Conservation (phyloP, 2,888 invertebrate species). For the Pristionchus arcanus region DNA sequence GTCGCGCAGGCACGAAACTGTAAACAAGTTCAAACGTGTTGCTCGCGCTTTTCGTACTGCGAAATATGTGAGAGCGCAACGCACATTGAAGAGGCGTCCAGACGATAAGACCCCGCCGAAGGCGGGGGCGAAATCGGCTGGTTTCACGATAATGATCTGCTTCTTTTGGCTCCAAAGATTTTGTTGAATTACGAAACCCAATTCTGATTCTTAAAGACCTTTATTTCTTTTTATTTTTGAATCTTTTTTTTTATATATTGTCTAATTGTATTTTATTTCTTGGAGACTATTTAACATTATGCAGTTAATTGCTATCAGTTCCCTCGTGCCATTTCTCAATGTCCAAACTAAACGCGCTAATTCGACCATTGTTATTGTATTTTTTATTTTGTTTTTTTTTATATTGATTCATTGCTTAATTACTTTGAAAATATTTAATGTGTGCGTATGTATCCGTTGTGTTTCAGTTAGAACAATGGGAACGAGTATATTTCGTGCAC, state of each 20-base stretch:
- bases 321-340: background rate
- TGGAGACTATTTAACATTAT: background rate
- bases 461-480: slow-evolving; percentile 52
- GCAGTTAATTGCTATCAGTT: background rate
- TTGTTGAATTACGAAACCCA: background rate
- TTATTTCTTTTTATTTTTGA: background rate
- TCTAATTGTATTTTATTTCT: background rate
- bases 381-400: background rate
- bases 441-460: background rate
- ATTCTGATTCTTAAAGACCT: background rate
- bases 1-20: too few species aligned
- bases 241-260: background rate
- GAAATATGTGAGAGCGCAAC: too few species aligned
- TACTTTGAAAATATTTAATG: background rate
- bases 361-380: background rate
- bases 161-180: background rate
- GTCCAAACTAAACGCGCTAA: background rate
- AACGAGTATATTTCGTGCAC: slow-evolving; percentile 43
- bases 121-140: too few species aligned
- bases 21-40: too few species aligned
- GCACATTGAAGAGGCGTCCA: too few species aligned
- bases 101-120: too few species aligned
- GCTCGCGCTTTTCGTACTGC: too few species aligned
- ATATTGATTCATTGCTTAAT: background rate
- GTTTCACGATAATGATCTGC: too few species aligned